These are phyloP conservation scores for Gadopsis marmoratus DNA, from an alignment of 2,797 vertebrate species.

Conservation along the genomic window DNA sequence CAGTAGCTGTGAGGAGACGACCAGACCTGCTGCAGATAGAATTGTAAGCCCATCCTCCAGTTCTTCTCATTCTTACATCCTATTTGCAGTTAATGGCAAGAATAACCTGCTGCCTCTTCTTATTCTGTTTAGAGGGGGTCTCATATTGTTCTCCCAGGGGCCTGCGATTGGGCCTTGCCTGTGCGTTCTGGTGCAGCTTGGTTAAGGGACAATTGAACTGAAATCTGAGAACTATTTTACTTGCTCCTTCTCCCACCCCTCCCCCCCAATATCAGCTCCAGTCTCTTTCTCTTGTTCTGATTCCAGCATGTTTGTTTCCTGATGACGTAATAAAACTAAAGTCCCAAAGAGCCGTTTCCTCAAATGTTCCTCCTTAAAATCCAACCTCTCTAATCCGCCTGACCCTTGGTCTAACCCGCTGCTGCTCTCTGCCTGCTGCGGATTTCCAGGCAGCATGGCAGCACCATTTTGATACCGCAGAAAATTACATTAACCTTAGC, in stretches of 20 bases:
- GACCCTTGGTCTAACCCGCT: constrained; percentile 51
- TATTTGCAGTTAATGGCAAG: constrained; percentile 70
- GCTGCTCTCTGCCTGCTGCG: constrained; percentile 34
- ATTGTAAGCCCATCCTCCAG: constrained; percentile 22
- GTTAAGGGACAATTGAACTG: constrained; percentile 62
- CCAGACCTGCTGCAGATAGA: constrained; percentile 32
- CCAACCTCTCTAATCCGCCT: constrained; percentile 57
- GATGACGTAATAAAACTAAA: constrained; percentile 75
- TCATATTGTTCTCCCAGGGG: constrained; percentile 71
- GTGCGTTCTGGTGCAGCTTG: constrained; percentile 56
- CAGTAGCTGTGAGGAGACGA: constrained; percentile 28
- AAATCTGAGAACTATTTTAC: constrained; percentile 59
- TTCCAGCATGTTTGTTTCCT: constrained; percentile 71
- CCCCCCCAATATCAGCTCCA: constrained; percentile 60
- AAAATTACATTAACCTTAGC: constrained; percentile 41
- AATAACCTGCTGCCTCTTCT: constrained; percentile 76
- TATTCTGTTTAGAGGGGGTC: constrained; percentile 70
- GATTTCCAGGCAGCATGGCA: constrained; percentile 26
- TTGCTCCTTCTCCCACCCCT: constrained; percentile 30
- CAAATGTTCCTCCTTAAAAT: constrained; percentile 66
- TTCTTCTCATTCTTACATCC: constrained; percentile 56
- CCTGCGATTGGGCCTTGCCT: constrained; percentile 47
- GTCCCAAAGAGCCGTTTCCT: constrained; percentile 52
- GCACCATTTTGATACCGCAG: constrained; percentile 34
- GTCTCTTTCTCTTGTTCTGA: constrained; percentile 65